Conservation (phyloP, 2,888 invertebrate species). For the Lepidonotus clava region DNA sequence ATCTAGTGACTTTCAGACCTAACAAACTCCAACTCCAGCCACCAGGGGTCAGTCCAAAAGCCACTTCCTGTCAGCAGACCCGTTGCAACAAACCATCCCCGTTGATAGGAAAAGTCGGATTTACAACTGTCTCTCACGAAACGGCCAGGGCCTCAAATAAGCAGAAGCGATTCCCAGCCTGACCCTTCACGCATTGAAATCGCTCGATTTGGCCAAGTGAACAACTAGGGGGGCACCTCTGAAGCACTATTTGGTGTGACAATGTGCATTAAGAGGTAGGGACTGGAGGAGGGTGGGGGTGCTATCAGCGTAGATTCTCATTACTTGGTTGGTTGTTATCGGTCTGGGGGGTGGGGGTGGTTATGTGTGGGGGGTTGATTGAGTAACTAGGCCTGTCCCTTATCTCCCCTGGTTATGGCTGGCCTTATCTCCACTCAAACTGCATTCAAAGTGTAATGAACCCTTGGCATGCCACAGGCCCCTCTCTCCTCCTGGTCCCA, state of each 20-base stretch:
- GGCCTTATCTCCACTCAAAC: neutral
- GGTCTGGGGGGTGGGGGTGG: neutral
- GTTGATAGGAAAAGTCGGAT: neutral
- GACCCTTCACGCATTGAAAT: neutral
- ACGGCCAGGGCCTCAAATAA: neutral
- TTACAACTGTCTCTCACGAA: conserved; percentile 20
- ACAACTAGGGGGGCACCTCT: neutral
- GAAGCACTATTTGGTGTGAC: conserved; percentile 26
- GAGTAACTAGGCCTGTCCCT: neutral
- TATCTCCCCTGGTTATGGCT: neutral
- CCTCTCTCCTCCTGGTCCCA: too few relatives aligned
- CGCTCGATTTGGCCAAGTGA: conserved; percentile 20
- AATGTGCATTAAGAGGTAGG: neutral
- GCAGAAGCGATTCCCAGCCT: neutral
- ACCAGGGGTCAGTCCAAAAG: too few relatives aligned
- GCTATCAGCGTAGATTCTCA: conserved; percentile 4
- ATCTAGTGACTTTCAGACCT: too few relatives aligned
- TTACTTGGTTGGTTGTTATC: conserved; percentile 1
- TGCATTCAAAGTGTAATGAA: conserved; percentile 38
- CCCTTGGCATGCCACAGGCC: neutral
- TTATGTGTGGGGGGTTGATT: conserved; percentile 17
- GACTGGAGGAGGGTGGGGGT: neutral
- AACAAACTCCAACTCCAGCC: too few relatives aligned
- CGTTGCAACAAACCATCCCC: too few relatives aligned
- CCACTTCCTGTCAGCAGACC: conserved; percentile 10